Evolutionary conservation across 2,113 vertebrate species (phyloP).

Genomic region (Leucoraja erinaceus): DNA sequence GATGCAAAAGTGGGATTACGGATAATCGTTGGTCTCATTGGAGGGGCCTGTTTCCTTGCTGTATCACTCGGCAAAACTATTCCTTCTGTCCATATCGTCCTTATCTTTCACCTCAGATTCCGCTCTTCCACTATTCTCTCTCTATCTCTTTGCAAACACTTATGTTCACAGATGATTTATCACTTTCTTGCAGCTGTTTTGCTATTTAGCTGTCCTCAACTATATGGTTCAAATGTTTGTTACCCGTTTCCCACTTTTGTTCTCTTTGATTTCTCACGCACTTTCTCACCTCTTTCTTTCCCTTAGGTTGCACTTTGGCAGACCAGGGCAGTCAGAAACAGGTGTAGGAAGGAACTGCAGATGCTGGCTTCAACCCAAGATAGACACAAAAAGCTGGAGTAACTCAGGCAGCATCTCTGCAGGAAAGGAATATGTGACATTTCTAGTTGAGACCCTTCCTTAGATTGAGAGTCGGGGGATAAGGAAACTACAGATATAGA

Average conservation of each 20-base stretch:
- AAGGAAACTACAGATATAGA: no score
- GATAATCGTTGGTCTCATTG: no score
- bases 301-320: background rate
- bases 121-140: background rate
- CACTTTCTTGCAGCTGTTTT: background rate
- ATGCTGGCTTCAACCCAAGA: no score
- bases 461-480: no score
- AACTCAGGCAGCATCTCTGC: no score
- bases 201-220: background rate
- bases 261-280: background rate
- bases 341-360: no score
- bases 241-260: background rate
- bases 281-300: background rate
- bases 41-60: no score
- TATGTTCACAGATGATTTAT: background rate
- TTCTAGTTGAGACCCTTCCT: no score
- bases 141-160: background rate
- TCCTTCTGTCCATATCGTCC: background rate
- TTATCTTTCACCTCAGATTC: background rate
- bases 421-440: no score
- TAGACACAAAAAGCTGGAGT: no score
- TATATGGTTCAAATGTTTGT: background rate
- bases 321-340: no score
- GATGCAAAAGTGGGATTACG: no score
- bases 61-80: background rate